A percentile compares a stretch with the other conserved stretches of the same genome.
These are phyloP conservation scores for Ophiothrix spiculata DNA, from an alignment of 35 echinoderm and acorn worm genomes.

Conservation along the genomic window DNA sequence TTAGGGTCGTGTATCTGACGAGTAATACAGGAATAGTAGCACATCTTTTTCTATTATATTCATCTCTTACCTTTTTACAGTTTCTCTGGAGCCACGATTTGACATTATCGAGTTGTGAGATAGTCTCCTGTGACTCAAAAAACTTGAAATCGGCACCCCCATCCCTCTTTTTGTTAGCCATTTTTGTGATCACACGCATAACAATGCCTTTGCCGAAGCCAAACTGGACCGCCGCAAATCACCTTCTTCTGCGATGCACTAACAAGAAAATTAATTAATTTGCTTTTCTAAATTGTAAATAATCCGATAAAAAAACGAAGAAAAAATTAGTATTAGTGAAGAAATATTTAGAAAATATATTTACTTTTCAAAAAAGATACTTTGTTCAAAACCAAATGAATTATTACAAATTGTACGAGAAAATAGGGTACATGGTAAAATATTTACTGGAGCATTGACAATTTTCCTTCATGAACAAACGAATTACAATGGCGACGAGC, in stretches of 20 bases:
- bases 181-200: conserved; percentile 46
- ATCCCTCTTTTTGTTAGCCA: conserved; percentile 93
- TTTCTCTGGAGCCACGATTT: conserved; percentile 96
- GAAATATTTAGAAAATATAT: no score
- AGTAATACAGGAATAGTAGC: no score
- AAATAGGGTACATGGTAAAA: not conserved
- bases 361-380: no score
- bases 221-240: not conserved
- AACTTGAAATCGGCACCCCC: conserved; percentile 99
- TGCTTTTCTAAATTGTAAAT: no score
- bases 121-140: conserved; percentile 84
- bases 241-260: not conserved
- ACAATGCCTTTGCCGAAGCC: not conserved
- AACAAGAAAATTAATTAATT: not conserved
- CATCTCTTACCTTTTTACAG: conserved; percentile 77
- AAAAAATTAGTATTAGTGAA: no score
- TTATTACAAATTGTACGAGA: no score
- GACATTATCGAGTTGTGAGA: conserved; percentile 87
- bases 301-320: no score
- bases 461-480: not conserved
- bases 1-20: no score
- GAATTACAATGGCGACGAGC: not conserved
- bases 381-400: no score
- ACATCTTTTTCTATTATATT: not conserved
- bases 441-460: not conserved